phyloP scores from a whole-genome alignment of 2,113 vertebrate species.

The Balaenoptera acutorostrata region DNA sequence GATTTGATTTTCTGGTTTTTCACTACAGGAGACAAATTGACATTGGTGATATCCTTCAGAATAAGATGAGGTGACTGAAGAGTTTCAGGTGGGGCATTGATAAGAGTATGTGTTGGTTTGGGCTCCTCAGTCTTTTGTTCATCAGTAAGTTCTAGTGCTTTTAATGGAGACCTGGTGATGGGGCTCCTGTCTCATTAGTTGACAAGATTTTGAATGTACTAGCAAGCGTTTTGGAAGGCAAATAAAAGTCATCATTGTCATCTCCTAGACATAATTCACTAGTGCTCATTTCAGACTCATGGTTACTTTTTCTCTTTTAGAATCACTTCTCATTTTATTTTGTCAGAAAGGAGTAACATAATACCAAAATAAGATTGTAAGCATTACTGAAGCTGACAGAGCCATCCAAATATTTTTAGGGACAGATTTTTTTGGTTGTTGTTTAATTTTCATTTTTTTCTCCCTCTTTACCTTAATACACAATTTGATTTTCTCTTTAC shows the following conservation, averaged over 20 bases:
- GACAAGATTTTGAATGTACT: constrained; percentile 8
- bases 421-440: neutral
- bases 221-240: constrained; percentile 71
- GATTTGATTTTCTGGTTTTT: constrained; percentile 67
- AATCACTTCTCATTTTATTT: neutral
- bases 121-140: constrained; percentile 38
- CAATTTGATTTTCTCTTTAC: constrained; percentile 67
- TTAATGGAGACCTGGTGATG: constrained; percentile 71
- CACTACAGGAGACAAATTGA: constrained; percentile 73
- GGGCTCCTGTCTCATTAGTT: neutral
- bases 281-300: neutral
- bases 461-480: constrained; percentile 64
- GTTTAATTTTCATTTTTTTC: neutral
- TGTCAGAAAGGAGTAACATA: constrained; percentile 81
- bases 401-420: constrained; percentile 57
- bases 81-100: neutral
- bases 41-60: constrained; percentile 87
- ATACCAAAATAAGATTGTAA: constrained; percentile 80
- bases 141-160: constrained; percentile 17
- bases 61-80: constrained; percentile 74
- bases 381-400: constrained; percentile 75
- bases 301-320: neutral
- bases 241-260: constrained; percentile 74
- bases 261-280: constrained; percentile 24
- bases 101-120: neutral